Evolutionary conservation across 2,113 vertebrate genomes (phyloP), one percentile per base, ranked within the genome.

Genomic region (Oryzias melastigma): DNA sequence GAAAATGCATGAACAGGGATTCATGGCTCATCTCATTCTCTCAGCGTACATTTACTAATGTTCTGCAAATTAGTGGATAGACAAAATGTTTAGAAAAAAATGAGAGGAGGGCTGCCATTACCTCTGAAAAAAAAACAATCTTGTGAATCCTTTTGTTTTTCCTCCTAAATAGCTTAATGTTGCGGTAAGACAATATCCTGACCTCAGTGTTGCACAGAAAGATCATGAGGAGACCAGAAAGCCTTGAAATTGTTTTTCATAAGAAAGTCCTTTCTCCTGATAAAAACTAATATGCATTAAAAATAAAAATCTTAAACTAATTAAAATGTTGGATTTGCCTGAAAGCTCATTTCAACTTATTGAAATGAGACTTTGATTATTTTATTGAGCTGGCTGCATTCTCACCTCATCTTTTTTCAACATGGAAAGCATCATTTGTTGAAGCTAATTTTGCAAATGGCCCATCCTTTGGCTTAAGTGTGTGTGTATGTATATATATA

Each of bases 211-310:
- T 41, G 44, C 44, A 51, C 61, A 50, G 43, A 68, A 45, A 60
- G 46, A 20, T 14, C 54, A 17, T 27, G n/a, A 53, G 41, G 72
- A 46, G 18, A 24, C 52, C 47, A 51, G 5, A 46, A 56, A 77
- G 51, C 47, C 52, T 62, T 55, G 16, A 70, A 72, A 77, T 65
- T 43, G 50, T 63, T 73, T 74, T 68, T 60, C 61, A 49, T 3
- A 52, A 51, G 68, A 20, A 0, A 61, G 20, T 64, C 40, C 46
- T 65, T 51, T 58, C 18, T 57, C 14, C 46, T 16, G 48, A 58
- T 68, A 63, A 54, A 29, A 69, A 65, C 55, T 55, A 4, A 73
- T 75, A 53, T 62, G 35, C 27, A 57, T 35, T 6, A 4, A 58
- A 50, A 47, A 43, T 5, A 35, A 35, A 35, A 35, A 35, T 20